phyloP scores from a whole-genome alignment of 2,888 invertebrate species.

The Muschampia plurimacula region DNA sequence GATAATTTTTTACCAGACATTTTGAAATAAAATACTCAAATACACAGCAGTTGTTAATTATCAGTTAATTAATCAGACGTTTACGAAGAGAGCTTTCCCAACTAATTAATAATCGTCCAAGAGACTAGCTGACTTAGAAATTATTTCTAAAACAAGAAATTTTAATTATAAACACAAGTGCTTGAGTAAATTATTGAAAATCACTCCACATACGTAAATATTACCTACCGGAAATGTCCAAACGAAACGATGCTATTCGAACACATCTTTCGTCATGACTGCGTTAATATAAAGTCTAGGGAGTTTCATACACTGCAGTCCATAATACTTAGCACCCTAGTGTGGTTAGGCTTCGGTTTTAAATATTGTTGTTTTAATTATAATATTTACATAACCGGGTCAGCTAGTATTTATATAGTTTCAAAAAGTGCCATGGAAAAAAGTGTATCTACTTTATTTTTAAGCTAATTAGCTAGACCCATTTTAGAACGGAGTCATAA shows the following conservation, averaged over 20 bases:
- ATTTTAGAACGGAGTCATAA: no score
- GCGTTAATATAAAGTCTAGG: constrained; percentile 2
- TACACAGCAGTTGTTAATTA: no score
- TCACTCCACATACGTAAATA: background rate
- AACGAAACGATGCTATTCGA: constrained; percentile 4
- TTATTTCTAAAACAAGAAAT: background rate
- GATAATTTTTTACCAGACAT: no score
- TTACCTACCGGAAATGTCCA: background rate
- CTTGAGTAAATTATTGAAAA: background rate
- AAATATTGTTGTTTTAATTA: no score
- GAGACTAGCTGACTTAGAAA: background rate
- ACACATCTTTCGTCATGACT: background rate
- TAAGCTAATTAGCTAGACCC: no score
- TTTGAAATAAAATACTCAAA: no score
- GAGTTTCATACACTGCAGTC: constrained; percentile 1
- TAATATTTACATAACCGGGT: no score
- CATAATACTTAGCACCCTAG: background rate
- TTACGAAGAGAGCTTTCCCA: no score
- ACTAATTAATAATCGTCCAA: background rate
- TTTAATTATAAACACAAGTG: background rate
- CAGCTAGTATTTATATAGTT: background rate
- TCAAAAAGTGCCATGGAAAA: background rate
- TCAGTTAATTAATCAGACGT: no score
- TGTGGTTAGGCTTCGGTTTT: background rate
- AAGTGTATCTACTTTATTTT: background rate